Evolutionary conservation across 2,797 vertebrate genomes (phyloP), one percentile per base, ranked within the genome.

Genomic region (Myiotriccus ornatus): DNA sequence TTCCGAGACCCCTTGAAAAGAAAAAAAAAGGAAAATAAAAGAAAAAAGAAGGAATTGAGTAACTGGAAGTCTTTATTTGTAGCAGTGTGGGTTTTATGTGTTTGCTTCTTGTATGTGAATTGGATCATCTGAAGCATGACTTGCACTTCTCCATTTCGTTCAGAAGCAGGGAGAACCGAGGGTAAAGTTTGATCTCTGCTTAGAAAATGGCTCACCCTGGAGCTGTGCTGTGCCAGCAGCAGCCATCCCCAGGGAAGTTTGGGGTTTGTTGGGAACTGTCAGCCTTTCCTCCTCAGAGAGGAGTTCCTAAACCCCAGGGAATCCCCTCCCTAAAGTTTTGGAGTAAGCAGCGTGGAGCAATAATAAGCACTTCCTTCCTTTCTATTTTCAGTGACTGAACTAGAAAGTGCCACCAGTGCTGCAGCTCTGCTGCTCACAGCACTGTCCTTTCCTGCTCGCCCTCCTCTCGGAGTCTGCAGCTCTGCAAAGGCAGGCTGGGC

Each of bases 291-390:
- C 67, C 80, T 92, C 35, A 9, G 84, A 94, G 87, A 94, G 87
- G 82, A 85, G 81, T 97, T 95, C 83, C 93, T 95, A 94, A 95
- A 77, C 96, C 87, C 93, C 44, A 91, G 95, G 95, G 95, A 97
- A 94, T 96, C 63, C 89, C 76, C 60, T 95, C 76, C 30, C 12
- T 95, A 35, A 91, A 73, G 57, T 23, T 91, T 82, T 91, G 74
- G 88, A 89, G 84, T 94, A 68, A 95, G 87, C 89, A 81, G 62
- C 3, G 2, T 83, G 47, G 82, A 91, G 79, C 64, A 93, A 95
- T 96, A 96, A 89, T 71, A 83, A 95, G 91, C 86, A 90, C 92
- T 94, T 91, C 91, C 92, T 95, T 91, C 94, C 91, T 93, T 79
- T 71, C 91, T 96, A 63, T 95, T 96, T 95, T 90, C 89, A 93